These are phyloP conservation scores for Cryptocephalus primarius DNA, from an alignment of 2,888 invertebrate species.

Conservation along the genomic window DNA sequence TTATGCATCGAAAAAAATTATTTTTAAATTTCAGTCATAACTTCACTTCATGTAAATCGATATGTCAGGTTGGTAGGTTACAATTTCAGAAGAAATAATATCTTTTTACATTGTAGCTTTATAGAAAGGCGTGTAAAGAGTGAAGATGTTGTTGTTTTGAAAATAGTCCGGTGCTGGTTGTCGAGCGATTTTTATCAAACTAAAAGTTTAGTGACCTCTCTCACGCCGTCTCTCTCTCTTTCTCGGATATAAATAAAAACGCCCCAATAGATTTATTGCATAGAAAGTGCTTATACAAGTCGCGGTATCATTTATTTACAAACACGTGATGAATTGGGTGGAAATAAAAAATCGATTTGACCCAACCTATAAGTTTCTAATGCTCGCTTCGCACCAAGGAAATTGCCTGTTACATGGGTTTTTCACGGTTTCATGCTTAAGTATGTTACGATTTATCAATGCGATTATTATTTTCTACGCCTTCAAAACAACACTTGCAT, in stretches of 20 bases:
- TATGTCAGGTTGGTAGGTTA: too few species aligned
- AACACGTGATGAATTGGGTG: conserved; percentile 8
- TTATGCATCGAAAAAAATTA: too few species aligned
- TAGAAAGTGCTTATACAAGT: conserved; percentile 18
- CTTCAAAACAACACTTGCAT: too few species aligned
- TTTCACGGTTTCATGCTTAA: not conserved
- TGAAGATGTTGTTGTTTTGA: conserved; percentile 1
- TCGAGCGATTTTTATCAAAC: conserved; percentile 8
- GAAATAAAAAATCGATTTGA: conserved; percentile 4
- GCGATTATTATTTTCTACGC: too few species aligned
- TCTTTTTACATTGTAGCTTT: too few species aligned
- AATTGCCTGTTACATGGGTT: not conserved
- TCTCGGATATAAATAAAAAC: conserved; percentile 21
- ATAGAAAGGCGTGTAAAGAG: too few species aligned
- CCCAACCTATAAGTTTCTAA: conserved; percentile 8
- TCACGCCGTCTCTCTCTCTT: not conserved
- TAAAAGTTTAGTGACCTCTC: conserved; percentile 22
- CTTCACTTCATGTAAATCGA: too few species aligned
- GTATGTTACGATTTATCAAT: not conserved
- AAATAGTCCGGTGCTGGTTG: conserved; percentile 7
- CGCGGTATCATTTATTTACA: conserved; percentile 5
- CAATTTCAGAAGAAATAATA: too few species aligned
- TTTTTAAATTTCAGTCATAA: too few species aligned
- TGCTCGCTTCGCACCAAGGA: conserved; percentile 1
- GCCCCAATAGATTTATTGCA: conserved; percentile 25